Evolutionary conservation across 2,888 invertebrate species (phyloP).

Genomic region (Leucophenga maculata): DNA sequence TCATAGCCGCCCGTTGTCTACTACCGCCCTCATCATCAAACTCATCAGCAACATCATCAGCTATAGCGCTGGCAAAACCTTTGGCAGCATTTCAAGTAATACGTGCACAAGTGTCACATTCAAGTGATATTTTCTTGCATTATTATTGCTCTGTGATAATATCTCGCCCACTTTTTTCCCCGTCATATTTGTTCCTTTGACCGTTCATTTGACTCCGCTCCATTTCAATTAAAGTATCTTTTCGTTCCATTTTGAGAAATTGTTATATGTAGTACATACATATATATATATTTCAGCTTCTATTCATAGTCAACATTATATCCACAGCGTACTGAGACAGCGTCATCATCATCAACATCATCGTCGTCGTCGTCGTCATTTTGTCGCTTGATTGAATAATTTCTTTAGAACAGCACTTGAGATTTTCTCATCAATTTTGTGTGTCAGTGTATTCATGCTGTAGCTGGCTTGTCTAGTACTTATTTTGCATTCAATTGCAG

Average conservation of each 20-base stretch:
- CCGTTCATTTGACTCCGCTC: constrained; percentile 21
- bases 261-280: constrained; percentile 38
- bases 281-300: constrained; percentile 32
- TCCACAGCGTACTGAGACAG: neutral
- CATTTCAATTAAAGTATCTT: constrained; percentile 30
- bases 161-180: constrained; percentile 2
- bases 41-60: neutral
- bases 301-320: constrained; percentile 42
- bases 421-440: constrained; percentile 23
- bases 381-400: constrained; percentile 27
- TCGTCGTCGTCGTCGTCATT: neutral
- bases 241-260: constrained; percentile 31
- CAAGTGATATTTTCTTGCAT: constrained; percentile 11
- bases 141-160: constrained; percentile 13
- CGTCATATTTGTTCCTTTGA: constrained; percentile 16
- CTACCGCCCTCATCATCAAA: neutral
- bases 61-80: neutral
- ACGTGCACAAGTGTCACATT: constrained; percentile 17
- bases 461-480: neutral
- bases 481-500: constrained; percentile 24
- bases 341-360: neutral
- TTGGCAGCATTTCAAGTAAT: neutral
- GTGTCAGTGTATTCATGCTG: constrained; percentile 10
- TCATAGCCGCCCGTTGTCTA: neutral
- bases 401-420: constrained; percentile 22